Evolutionary conservation across 2,113 vertebrate genomes (phyloP), one percentile per base, ranked within the genome.

Genomic region (Callospermophilus lateralis): DNA sequence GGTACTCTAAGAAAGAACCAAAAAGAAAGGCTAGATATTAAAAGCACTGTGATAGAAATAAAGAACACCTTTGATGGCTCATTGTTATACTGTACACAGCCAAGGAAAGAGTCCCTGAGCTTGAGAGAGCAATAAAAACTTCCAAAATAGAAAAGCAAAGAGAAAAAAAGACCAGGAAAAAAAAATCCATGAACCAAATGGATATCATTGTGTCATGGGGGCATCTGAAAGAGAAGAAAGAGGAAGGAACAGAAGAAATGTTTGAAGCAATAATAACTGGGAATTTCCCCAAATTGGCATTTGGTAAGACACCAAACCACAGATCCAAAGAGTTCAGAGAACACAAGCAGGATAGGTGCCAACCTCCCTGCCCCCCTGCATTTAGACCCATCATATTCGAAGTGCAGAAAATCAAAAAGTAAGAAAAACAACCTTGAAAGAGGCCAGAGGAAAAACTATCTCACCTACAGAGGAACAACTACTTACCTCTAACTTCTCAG

Each of bases 241-340:
- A 61, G n/a, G 17, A 53, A 51, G 26, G 30, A 76, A 67, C 13
- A 51, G 16, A 80, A 88, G 37, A 85, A 91, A 88, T 84, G 74
- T 72, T 90, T 88, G 77, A 96, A 84, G 65, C 42, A 90, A 45
- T 65, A 83, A 72, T 87, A 26, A 90, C 51, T 51, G 51, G 80
- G 53, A 86, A 87, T 94, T 78, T 94, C 34, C 45, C 65, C 77
- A 70, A 78, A 80, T 79, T 90, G 53, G 45, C 83, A 17, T 85
- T 95, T 79, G 88, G 9, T 93, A 77, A 88, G 61, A 83, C 37
- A 70, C 39, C 61, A 90, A 95, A 78, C 32, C 63, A 94, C 63
- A 90, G 55, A 63, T 70, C 8, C 26, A 61, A 34, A 89, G 76
- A 74, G 39, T 70, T 92, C 53, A 73, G 74, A 73, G n/a, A 92